Evolutionary conservation across 2,888 invertebrate genomes (phyloP).

Genomic region (Erannis defoliaria): DNA sequence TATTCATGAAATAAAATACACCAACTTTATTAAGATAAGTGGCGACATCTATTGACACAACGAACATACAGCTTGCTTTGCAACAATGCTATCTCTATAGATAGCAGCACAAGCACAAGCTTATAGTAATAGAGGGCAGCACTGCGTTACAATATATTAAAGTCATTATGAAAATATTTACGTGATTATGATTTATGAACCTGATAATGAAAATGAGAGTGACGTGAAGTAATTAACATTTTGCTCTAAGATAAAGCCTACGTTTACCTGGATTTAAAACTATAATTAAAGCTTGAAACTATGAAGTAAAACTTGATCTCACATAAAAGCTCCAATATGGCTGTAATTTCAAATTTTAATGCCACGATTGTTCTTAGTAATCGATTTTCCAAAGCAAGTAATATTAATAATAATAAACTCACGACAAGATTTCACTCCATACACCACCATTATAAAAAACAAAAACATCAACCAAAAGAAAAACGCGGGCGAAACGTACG

Average conservation of each 20-base stretch:
- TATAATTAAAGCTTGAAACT: too few species aligned
- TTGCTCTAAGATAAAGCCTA: too few species aligned
- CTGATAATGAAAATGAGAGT: neutral
- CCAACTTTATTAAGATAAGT: neutral
- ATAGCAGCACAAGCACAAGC: slow-evolving; percentile 15
- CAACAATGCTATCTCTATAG: neutral
- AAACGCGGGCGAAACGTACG: slow-evolving; percentile 50
- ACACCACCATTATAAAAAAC: slow-evolving; percentile 47
- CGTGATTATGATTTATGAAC: too few species aligned
- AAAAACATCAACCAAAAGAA: slow-evolving; percentile 55
- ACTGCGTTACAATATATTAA: neutral
- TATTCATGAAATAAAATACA: neutral
- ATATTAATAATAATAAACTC: slow-evolving; percentile 39
- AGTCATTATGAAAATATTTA: neutral
- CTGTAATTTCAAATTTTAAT: too few species aligned
- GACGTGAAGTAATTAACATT: neutral
- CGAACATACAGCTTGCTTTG: neutral
- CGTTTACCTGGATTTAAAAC: too few species aligned
- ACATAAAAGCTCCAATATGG: too few species aligned
- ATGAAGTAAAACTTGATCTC: too few species aligned
- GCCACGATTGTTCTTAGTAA: too few species aligned
- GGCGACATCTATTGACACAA: slow-evolving; percentile 15
- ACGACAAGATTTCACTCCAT: slow-evolving; percentile 49
- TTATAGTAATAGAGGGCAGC: slow-evolving; percentile 12
- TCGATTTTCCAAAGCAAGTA: neutral